Percentiles rank a stretch among this genome's conserved stretches.
Conservation (phyloP, 2,888 invertebrate species). For the Resseliella maxima region DNA sequence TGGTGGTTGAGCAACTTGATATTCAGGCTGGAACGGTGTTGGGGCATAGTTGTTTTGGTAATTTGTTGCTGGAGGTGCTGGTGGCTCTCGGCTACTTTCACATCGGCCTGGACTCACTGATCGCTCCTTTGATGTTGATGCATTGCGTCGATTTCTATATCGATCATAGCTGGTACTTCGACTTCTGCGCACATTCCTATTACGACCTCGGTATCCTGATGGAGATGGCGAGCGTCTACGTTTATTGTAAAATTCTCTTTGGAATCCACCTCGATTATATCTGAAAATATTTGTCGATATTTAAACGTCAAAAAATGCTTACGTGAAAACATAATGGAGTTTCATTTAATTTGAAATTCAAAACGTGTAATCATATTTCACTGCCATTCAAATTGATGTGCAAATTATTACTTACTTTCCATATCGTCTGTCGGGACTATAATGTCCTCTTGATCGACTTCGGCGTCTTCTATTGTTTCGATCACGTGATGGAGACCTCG, state of each 20-base stretch:
- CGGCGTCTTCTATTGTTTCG: slow-evolving; percentile 61
- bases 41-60: not conserved
- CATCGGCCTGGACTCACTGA: not conserved
- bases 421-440: not conserved
- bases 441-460: slow-evolving; percentile 60
- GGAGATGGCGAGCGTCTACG: slow-evolving; percentile 8
- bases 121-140: slow-evolving; percentile 19
- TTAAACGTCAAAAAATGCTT: not conserved
- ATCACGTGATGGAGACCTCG: slow-evolving; percentile 59
- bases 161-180: slow-evolving; percentile 58
- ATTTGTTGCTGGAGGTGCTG: slow-evolving; percentile 42
- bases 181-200: slow-evolving; percentile 58
- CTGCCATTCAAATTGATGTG: too few relatives aligned
- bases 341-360: too few relatives aligned
- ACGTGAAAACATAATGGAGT: too few relatives aligned
- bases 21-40: not conserved
- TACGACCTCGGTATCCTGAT: slow-evolving; percentile 59
- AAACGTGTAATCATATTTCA: too few relatives aligned
- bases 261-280: slow-evolving; percentile 9
- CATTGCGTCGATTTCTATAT: slow-evolving; percentile 54
- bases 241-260: not conserved
- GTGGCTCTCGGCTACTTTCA: not conserved
- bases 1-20: slow-evolving; percentile 2
- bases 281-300: not conserved
- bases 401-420: slow-evolving; percentile 2